These are phyloP conservation scores for Platycnemis pennipes DNA, from an alignment of 2,888 invertebrate genomes.

Conservation along the genomic window DNA sequence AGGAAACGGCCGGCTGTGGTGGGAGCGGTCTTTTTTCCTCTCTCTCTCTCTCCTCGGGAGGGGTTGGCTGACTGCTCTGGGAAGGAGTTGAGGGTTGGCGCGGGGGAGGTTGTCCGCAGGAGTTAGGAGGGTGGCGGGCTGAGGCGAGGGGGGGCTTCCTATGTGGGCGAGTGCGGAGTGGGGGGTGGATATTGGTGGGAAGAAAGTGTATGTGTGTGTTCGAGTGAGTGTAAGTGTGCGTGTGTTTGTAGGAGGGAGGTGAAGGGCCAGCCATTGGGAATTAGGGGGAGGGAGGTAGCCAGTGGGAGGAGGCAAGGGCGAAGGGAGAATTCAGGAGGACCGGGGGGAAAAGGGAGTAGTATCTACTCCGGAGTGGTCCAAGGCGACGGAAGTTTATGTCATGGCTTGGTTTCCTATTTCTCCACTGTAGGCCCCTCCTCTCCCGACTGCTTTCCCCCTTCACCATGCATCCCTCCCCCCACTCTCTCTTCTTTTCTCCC, in stretches of 20 bases:
- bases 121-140: background rate
- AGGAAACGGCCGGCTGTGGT: conserved; percentile 59
- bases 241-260: background rate
- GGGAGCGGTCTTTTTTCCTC: background rate
- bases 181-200: background rate
- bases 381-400: conserved; percentile 55
- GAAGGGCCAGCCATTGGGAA: background rate
- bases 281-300: background rate
- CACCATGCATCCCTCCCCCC: background rate
- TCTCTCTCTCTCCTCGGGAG: background rate
- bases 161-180: background rate
- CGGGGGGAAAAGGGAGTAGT: background rate
- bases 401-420: conserved; percentile 63
- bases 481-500: background rate
- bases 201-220: background rate
- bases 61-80: background rate
- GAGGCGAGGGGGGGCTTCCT: background rate
- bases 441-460: background rate
- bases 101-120: background rate
- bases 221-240: conserved; percentile 17
- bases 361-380: conserved; percentile 46
- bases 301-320: background rate
- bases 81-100: background rate
- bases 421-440: conserved; percentile 28
- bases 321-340: background rate